Base-by-base conservation (phyloP, 1,140 invertebrate species). In the Aculops lycopersici region DNA sequence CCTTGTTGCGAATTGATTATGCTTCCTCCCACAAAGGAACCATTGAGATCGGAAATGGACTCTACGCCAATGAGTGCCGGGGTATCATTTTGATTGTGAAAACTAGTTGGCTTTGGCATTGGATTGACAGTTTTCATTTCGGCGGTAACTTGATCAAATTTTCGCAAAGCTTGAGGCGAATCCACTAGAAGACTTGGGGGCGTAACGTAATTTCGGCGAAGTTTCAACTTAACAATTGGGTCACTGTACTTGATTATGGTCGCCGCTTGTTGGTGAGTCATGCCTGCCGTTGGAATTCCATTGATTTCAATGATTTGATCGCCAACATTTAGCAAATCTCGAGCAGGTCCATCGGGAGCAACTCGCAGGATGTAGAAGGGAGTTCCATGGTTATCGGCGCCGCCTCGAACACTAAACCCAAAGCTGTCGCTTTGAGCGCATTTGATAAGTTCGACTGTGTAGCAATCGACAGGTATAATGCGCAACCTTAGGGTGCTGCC, bases 221-320 rank as follows among this genome's bases (percentile, higher is more conserved):
- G 43, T 45, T 45, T 47, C 18, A 78, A 58, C 36, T 68, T 61
- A n/a, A 78, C 72, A 16, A 60, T 62, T 35, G 64, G 60, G 15
- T 70, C 70, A 43, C 71, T 70, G 48, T 69, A 67, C 49, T 72
- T 68, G 47, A 79, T 79, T 45, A 78, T 64, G 53, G 72, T 65
- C 46, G 79, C 78, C 4, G 75, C 74, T 51, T 76, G 70, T 18
- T 69, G 63, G 56, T 79, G 74, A 19, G 71, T 74, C 70, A 79
- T 75, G 46, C 66, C 69, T 49, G 70, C 68, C 17, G 74, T 77
- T 47, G 64, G 68, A 44, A 70, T 64, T 14, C 69, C 68, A 53
- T 79, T 78, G 44, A 79, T 78, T 57, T 76, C 70, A 39, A 78
- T 65, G 40, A 79, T 67, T 53, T 77, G 71, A 57, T 79, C 74